These are phyloP conservation scores for Sterna hirundo DNA, from an alignment of 2,113 vertebrate genomes.

Conservation along the genomic window DNA sequence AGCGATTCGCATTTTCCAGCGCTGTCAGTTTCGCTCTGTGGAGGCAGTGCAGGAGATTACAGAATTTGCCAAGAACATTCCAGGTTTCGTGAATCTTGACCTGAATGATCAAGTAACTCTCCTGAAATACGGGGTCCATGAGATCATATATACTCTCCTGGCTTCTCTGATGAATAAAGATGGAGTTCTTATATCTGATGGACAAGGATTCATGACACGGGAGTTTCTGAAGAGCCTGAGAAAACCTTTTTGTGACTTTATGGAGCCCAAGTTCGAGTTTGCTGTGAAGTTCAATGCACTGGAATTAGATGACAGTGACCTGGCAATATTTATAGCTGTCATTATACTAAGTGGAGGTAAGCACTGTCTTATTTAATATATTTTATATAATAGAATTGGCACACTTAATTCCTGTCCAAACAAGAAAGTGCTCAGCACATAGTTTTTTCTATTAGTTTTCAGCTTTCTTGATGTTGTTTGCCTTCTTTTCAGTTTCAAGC, in stretches of 20 bases:
- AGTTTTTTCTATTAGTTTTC: neutral
- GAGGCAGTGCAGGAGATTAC: constrained; percentile 96
- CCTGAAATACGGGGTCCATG: constrained; percentile 95
- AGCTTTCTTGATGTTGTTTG: neutral
- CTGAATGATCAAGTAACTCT: constrained; percentile 98
- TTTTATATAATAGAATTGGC: neutral
- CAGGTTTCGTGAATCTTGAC: constrained; percentile 91
- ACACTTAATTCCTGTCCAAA: neutral
- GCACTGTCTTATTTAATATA: neutral
- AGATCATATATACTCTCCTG: constrained; percentile 96
- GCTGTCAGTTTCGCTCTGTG: constrained; percentile 93
- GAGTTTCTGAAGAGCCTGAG: constrained; percentile 98
- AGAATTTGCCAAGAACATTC: constrained; percentile 97
- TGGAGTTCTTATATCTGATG: constrained; percentile 92
- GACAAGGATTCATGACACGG: constrained; percentile 97
- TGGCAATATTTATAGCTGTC: constrained; percentile 97
- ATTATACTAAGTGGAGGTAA: constrained; percentile 98
- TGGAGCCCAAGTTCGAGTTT: constrained; percentile 99
- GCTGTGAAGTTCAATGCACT: constrained; percentile 97
- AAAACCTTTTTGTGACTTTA: constrained; percentile 95
- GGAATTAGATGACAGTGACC: constrained; percentile 97
- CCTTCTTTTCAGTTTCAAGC: neutral
- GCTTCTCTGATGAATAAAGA: constrained; percentile 98
- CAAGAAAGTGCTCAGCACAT: neutral
- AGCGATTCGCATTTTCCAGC: constrained; percentile 94